Evolutionary conservation across 2,797 vertebrate genomes (phyloP).

Genomic region (Amphiprion clarkii): DNA sequence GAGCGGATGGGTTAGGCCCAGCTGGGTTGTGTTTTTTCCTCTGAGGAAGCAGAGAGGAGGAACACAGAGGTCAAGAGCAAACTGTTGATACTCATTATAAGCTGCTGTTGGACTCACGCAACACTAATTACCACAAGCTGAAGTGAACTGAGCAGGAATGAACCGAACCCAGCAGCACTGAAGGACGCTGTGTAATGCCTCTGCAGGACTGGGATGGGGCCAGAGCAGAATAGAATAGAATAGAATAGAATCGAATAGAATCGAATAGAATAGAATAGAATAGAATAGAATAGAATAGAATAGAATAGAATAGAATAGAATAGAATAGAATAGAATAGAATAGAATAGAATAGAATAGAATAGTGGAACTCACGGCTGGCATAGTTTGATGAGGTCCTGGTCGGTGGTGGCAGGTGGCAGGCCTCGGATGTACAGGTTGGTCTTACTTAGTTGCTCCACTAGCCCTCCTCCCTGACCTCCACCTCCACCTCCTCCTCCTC

Average conservation of each 20-base stretch:
- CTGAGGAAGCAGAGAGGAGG: conserved; percentile 67
- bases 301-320: conserved; percentile 39
- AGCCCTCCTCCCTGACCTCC: conserved; percentile 88
- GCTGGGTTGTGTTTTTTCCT: conserved; percentile 70
- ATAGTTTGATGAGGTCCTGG: conserved; percentile 99
- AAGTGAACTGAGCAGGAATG: conserved; percentile 38
- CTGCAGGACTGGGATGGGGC: conserved; percentile 3
- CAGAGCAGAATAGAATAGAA: conserved; percentile 14
- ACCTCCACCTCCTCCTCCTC: conserved; percentile 78
- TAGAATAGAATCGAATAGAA: conserved; percentile 41
- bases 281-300: background rate
- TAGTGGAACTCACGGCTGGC: conserved; percentile 94
- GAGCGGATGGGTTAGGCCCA: conserved; percentile 73
- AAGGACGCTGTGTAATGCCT: conserved; percentile 21
- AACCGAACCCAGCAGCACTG: conserved; percentile 31
- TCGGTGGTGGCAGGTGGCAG: conserved; percentile 98
- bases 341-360: too few relatives aligned
- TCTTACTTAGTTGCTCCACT: conserved; percentile 98
- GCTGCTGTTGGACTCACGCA: conserved; percentile 60
- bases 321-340: background rate
- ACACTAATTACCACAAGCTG: conserved; percentile 65
- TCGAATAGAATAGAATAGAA: conserved; percentile 41
- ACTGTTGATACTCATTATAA: conserved; percentile 73
- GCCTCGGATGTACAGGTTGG: conserved; percentile 99
- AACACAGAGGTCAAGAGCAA: conserved; percentile 69